phyloP scores from a whole-genome alignment of 2,797 vertebrate genomes.

The Enteromius fasciolatus region DNA sequence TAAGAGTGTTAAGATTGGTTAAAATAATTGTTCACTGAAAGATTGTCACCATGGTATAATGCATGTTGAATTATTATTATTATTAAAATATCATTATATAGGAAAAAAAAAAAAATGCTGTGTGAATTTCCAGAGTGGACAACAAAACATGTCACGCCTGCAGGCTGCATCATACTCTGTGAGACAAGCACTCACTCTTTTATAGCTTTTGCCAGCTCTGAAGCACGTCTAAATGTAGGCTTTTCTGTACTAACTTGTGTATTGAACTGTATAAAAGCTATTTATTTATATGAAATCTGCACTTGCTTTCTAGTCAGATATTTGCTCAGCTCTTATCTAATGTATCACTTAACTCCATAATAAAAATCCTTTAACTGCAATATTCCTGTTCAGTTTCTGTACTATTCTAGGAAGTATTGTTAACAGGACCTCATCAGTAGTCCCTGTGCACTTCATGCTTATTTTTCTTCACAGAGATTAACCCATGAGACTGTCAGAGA shows the following conservation, averaged over 20 bases:
- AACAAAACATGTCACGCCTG: not conserved
- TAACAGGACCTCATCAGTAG: constrained; percentile 6
- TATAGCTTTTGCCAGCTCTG: not conserved
- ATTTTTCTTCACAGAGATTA: constrained; percentile 38
- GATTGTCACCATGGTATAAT: not conserved
- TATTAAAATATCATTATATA: too few relatives aligned
- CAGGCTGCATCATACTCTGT: not conserved
- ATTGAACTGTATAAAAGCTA: not conserved
- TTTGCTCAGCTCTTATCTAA: constrained; percentile 26
- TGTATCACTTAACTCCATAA: constrained; percentile 11
- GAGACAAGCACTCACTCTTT: too few relatives aligned
- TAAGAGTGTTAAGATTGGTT: not conserved
- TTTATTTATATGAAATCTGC: not conserved
- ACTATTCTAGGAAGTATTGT: not conserved
- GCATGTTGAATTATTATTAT: too few relatives aligned
- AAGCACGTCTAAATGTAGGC: not conserved
- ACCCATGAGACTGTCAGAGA: constrained; percentile 41
- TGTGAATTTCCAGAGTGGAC: too few relatives aligned
- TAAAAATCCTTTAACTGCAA: constrained; percentile 20
- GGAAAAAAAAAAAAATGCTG: too few relatives aligned
- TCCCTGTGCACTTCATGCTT: constrained; percentile 19
- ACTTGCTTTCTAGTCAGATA: constrained; percentile 11
- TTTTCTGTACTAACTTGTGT: not conserved
- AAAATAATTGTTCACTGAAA: not conserved
- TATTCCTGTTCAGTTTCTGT: constrained; percentile 11